A percentile compares a stretch with the other conserved stretches of the same genome.
Evolutionary conservation across 1,140 invertebrate genomes (phyloP).

Genomic region (Gerris buenoi): DNA sequence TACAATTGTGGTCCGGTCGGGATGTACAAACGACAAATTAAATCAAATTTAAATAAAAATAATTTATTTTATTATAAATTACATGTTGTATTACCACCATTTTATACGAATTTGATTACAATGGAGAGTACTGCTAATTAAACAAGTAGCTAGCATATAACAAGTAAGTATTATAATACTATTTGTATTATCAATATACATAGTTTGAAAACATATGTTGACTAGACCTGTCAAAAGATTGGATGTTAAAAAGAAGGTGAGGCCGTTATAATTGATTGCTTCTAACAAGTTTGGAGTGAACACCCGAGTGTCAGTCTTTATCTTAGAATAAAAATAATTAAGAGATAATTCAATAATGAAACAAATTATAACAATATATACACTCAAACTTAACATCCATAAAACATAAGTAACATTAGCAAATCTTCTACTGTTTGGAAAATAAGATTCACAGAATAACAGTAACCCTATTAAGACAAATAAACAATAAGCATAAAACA

Average conservation of each 20-base stretch:
- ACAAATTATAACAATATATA: conserved; percentile 14
- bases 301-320: not conserved
- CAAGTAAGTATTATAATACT: conserved; percentile 40
- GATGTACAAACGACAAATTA: too few species aligned
- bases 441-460: conserved; percentile 32
- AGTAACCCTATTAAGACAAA: conserved; percentile 34
- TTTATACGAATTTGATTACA: conserved; percentile 12
- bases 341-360: conserved; percentile 14
- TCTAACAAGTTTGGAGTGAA: conserved; percentile 40
- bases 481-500: conserved; percentile 27
- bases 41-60: too few species aligned
- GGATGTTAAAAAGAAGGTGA: conserved; percentile 58
- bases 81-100: conserved; percentile 16
- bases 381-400: conserved; percentile 50
- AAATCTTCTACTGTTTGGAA: conserved; percentile 48
- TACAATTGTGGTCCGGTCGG: too few species aligned
- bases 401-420: conserved; percentile 60
- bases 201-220: conserved; percentile 50
- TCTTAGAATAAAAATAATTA: not conserved
- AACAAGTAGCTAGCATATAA: conserved; percentile 37
- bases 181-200: conserved; percentile 31
- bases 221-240: conserved; percentile 66
- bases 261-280: conserved; percentile 55
- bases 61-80: too few species aligned
- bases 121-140: conserved; percentile 8